Base-by-base conservation (phyloP, 2,797 vertebrate genomes). In the Microctenopoma steveboyesi region DNA sequence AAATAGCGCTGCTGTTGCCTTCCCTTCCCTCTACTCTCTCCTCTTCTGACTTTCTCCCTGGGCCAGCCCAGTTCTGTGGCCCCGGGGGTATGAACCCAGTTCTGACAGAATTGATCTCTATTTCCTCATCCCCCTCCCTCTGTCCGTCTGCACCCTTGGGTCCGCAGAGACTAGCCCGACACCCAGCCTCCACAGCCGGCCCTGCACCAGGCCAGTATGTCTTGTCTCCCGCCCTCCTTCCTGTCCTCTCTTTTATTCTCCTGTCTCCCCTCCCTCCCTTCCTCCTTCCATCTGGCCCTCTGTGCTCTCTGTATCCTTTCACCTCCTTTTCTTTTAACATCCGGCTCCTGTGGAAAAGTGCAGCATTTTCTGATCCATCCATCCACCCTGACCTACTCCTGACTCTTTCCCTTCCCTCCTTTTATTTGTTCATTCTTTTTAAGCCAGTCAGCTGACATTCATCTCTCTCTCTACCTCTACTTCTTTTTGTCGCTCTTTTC, bases 31-130 rank as follows among this genome's bases (percentile, higher is more conserved):
- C 48, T 30, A 1, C 45, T 11, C 69, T 40, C 51, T 57, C 47
- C 52, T 50, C 27, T 60, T 61, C 58, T 65, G 54, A 33, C 77
- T 75, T 83, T 83, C 86, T 83, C 88, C 71, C 60, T 2, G 78
- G 90, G 84, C 83, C 86, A 87, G 87, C 87, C 81, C 88, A 88
- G 69, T 89, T 92, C 86, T 80, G n/a, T 54, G 78, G 87, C 88
- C 88, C 86, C 86, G 72, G 82, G 77, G 87, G 91, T 89, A 76
- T 86, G 87, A 90, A 90, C 90, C 92, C 88, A 91, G 87, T 91
- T 93, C 89, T 92, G 92, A 93, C 92, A 92, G 85, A 88, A 82
- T 74, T 79, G 75, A 90, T 91, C 87, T 86, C 84, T 72, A 76
- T 72, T 78, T 79, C 83, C 81, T 64, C 69, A 4, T 80, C 69